phyloP scores from a whole-genome alignment of 1,140 invertebrate genomes.

The Anagrus nilaparvatae region DNA sequence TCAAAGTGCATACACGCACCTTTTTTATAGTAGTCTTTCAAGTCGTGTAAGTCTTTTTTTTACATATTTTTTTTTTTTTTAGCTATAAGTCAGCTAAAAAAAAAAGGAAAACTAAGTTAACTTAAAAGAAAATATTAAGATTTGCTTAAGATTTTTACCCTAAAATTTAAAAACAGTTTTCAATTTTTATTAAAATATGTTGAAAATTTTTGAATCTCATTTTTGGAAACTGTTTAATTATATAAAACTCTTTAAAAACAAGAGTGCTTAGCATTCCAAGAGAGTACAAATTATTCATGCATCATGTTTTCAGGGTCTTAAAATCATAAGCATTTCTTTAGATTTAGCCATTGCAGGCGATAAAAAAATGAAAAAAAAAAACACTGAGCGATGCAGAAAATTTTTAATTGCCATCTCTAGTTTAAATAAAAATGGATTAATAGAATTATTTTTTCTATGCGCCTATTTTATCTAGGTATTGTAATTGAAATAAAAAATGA shows the following conservation, averaged over 20 bases:
- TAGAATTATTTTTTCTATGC: no score
- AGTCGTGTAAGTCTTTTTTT: conserved; percentile 15
- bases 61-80: conserved; percentile 14
- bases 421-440: no score
- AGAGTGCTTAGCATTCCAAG: conserved; percentile 5
- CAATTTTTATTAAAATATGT: neutral
- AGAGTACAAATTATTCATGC: conserved; percentile 22
- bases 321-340: conserved; percentile 19
- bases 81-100: conserved; percentile 16
- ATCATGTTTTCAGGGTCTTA: conserved; percentile 12
- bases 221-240: conserved; percentile 1
- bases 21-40: conserved; percentile 17
- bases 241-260: conserved; percentile 1
- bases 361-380: conserved; percentile 14
- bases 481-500: no score
- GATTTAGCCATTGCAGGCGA: conserved; percentile 12
- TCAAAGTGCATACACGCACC: conserved; percentile 5
- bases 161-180: no score
- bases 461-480: no score
- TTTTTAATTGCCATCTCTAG: conserved; percentile 2
- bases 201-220: conserved; percentile 8
- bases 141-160: no score
- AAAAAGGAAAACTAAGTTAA: conserved; percentile 10
- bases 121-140: conserved; percentile 3
- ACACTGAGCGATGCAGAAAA: conserved; percentile 19